Evolutionary conservation across 2,113 vertebrate species (phyloP).

Genomic region (Centrocercus urophasianus): DNA sequence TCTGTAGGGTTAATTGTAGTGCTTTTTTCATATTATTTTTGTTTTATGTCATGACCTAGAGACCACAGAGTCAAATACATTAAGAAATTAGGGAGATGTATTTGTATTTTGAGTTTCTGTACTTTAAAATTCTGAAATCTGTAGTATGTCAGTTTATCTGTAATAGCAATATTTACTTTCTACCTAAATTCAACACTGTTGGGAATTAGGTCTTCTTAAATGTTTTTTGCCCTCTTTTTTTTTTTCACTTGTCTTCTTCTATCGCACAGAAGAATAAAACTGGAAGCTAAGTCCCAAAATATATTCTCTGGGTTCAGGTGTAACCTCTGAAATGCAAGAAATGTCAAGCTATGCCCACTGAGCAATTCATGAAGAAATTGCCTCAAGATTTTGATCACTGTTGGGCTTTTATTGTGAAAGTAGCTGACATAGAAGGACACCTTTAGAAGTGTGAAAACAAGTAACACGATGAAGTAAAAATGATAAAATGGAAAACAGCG

Average conservation of each 20-base stretch:
- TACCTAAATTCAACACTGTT: background rate
- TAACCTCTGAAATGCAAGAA: slow-evolving; percentile 28
- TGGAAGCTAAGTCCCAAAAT: background rate
- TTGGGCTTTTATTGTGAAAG: slow-evolving; percentile 53
- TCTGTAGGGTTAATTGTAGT: background rate
- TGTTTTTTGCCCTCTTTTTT: background rate
- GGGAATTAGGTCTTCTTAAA: background rate
- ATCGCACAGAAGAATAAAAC: background rate
- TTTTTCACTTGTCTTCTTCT: background rate
- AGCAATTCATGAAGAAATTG: slow-evolving; percentile 51
- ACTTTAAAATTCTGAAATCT: background rate
- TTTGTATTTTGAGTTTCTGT: background rate
- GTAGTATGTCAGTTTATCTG: background rate
- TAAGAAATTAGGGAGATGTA: background rate
- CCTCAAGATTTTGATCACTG: slow-evolving; percentile 51
- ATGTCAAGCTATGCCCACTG: slow-evolving; percentile 48
- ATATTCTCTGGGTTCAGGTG: slow-evolving; percentile 10
- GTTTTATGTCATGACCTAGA: background rate
- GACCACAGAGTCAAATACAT: background rate
- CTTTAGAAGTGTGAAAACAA: slow-evolving; percentile 60
- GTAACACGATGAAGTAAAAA: slow-evolving; percentile 40
- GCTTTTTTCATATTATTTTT: background rate
- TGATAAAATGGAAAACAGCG: slow-evolving; percentile 33
- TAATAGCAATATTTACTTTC: background rate
- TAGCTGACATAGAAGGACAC: slow-evolving; percentile 37